A percentile compares a stretch with the other conserved stretches of the same genome.
Evolutionary conservation across 2,113 vertebrate species (phyloP).

Genomic region (Anser brachyrhynchus): DNA sequence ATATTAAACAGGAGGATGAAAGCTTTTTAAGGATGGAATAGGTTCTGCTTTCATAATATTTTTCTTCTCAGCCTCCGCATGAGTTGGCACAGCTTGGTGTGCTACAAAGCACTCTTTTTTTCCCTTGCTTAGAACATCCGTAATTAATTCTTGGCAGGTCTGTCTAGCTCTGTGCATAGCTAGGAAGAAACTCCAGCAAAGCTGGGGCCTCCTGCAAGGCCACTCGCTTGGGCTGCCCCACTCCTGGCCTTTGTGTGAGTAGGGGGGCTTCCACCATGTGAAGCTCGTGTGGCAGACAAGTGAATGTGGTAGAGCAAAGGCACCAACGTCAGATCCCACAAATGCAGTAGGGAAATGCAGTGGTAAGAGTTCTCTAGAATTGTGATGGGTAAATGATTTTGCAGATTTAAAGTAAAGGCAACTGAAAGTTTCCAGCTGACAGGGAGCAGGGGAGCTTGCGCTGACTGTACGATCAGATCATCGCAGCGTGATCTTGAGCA

Average conservation of each 20-base stretch:
- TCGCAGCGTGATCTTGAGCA: rapidly evolving
- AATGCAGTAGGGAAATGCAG: rapidly evolving
- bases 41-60: constrained; percentile 9
- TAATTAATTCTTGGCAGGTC: constrained; percentile 43
- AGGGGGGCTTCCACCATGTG: rapidly evolving
- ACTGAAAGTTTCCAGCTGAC: not conserved
- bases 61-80: constrained; percentile 10
- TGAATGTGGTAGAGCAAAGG: not conserved
- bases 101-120: not conserved
- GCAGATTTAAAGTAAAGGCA: not conserved
- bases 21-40: not conserved
- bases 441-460: not conserved
- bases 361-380: not conserved
- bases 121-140: not conserved
- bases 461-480: rapidly evolving
- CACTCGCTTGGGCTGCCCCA: not conserved
- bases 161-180: not conserved
- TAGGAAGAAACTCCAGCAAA: constrained; percentile 14
- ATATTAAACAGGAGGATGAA: not conserved
- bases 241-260: not conserved
- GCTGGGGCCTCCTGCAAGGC: constrained; percentile 19
- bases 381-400: not conserved
- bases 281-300: not conserved
- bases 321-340: rapidly evolving
- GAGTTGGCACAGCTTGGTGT: not conserved